Base-by-base conservation (phyloP, 2,888 invertebrate species). In the Tinea trinotella region DNA sequence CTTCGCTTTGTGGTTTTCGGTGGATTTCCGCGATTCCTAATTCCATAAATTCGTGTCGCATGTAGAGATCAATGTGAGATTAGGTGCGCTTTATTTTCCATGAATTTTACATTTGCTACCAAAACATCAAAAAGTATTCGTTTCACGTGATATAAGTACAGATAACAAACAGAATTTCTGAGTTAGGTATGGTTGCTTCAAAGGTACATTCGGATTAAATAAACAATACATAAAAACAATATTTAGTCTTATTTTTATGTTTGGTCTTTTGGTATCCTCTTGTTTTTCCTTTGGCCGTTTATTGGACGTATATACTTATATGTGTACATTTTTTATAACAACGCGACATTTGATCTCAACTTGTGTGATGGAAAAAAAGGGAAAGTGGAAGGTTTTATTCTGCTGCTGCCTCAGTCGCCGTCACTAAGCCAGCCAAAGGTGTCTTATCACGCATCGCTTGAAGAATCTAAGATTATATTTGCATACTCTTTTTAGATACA, bases 31-130 rank as follows among this genome's bases (percentile, higher is more conserved):
- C 30, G 30, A 30, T 10, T 30, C 7, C 30, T 7, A 30, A 7
- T 7, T 30, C 30, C 30, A 30, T 30, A 30, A 2, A 30, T 30
- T 30, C 30, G n/a, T 30, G 30, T 30, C 30, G 7, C 30, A 30
- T 30, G 3, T 30, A 7, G 30, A 19, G 48, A 48, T 48, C 48
- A 9, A 48, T 48, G 18, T 20, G 48, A 48, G 48, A 48, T 48
- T 48, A 48, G 3, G 18, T 48, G 18, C 19, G 48, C n/a, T 48
- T n/a, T 18, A 20, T 18, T 19, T n/a, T 20, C 30, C 3, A 12
- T 18, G 18, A 12, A 19, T 48, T 48, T 48, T 48, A 48, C 48
- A 48, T 48, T 48, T 12, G 18, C n/a, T 18, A 18, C 13, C 10
- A n/a, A n/a, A 7, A 2, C 30, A 30, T 30, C 30, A 30, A 7